Conservation (phyloP, 2,888 invertebrate species). For the Thymelicus sylvestris region DNA sequence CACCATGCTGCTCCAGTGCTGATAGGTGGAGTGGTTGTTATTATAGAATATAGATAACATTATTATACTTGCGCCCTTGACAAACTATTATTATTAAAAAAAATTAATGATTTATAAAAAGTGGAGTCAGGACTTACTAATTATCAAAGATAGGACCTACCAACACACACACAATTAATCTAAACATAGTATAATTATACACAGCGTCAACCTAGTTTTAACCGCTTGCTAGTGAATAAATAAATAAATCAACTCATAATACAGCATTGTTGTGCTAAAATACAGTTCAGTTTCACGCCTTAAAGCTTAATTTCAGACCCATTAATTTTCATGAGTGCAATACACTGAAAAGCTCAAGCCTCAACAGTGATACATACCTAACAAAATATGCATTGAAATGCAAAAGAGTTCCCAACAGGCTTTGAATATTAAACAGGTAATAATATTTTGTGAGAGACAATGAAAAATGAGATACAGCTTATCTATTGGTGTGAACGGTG, state of each 20-base stretch:
- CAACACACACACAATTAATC: no score
- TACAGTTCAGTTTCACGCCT: slow-evolving; percentile 22
- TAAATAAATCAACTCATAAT: slow-evolving; percentile 5
- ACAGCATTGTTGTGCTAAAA: slow-evolving; percentile 10
- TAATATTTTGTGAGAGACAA: slow-evolving; percentile 19
- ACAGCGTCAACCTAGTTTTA: no score
- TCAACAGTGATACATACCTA: slow-evolving; percentile 30
- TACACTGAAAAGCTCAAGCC: slow-evolving; percentile 18
- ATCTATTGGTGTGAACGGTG: not conserved
- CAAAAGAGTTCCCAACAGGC: slow-evolving; percentile 27
- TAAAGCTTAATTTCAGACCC: slow-evolving; percentile 18
- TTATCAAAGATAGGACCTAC: no score
- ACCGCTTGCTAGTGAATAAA: not conserved
- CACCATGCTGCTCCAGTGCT: no score
- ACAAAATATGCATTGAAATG: slow-evolving; percentile 39
- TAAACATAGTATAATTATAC: no score
- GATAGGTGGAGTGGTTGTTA: no score
- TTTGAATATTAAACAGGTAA: slow-evolving; percentile 34
- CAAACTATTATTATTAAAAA: no score
- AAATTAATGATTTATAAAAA: no score
- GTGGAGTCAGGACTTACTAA: no score
- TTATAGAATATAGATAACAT: no score
- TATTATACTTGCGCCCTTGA: no score
- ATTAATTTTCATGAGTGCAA: slow-evolving; percentile 36
- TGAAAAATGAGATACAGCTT: slow-evolving; percentile 6